Percentiles rank a stretch among this genome's conserved stretches.
Evolutionary conservation across 2,888 invertebrate species (phyloP).

Genomic region (Rhagonycha fulva): DNA sequence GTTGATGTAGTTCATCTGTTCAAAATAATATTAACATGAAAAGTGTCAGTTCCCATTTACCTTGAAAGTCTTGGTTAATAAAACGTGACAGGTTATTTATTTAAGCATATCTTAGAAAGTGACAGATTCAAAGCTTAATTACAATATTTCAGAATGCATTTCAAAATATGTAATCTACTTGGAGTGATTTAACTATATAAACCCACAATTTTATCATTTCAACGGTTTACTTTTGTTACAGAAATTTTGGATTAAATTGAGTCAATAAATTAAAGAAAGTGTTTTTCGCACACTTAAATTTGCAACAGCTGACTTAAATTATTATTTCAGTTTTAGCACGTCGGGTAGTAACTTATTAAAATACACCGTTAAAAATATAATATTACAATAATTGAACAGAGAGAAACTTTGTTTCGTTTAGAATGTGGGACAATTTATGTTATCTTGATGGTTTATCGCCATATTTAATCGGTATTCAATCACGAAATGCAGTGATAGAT

Average conservation of each 20-base stretch:
- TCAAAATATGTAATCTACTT: neutral
- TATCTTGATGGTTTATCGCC: neutral
- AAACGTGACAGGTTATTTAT: neutral
- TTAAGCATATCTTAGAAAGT: neutral
- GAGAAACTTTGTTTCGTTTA: neutral
- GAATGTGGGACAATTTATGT: neutral
- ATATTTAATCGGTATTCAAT: neutral
- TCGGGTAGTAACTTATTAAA: neutral
- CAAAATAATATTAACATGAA: neutral
- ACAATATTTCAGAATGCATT: neutral
- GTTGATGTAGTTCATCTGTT: neutral
- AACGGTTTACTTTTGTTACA: neutral
- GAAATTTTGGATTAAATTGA: neutral
- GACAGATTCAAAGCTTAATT: neutral
- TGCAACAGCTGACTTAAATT: neutral
- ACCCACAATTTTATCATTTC: neutral
- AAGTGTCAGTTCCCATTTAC: neutral
- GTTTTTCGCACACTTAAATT: neutral
- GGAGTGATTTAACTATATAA: neutral
- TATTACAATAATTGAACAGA: neutral
- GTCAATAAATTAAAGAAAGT: neutral
- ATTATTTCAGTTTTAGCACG: neutral
- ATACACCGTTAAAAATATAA: neutral
- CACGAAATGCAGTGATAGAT: too few relatives aligned
- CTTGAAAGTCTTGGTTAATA: neutral